Evolutionary conservation across 2,797 vertebrate species (phyloP), one percentile per base, ranked within the genome.

Genomic region (Eulemur coronatus): DNA sequence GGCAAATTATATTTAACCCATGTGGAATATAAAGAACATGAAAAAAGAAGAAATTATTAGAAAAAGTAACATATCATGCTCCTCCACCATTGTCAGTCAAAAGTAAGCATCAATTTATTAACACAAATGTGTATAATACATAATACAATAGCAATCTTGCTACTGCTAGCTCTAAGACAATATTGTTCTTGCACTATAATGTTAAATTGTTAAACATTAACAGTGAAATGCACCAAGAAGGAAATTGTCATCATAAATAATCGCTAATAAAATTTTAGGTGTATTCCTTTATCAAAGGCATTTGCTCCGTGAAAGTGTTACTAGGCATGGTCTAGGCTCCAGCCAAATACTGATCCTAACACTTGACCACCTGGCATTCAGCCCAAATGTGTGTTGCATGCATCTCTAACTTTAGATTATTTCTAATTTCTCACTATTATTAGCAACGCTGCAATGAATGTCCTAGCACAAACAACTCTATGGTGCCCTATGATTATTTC

Each of bases 361-460:
- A 65, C 65, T 84, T n/a, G 67, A 79, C 76, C 91, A 67, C 35
- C 65, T 96, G 95, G 89, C 89, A 1, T 26, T n/a, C n/a, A 30
- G 50, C 94, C 75, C 35, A 84, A 63, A 67, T 78, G 75, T 67
- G 35, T 75, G 76, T 35, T 43, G 75, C 55, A 28, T 69, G 5
- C 76, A 5, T 41, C 63, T 86, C 91, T 91, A 82, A 93, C 79
- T 97, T 96, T 13, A 94, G 70, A 38, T 91, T 55, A 67, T 75
- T 96, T 94, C 91, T 80, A 89, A 24, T 52, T 65, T 91, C 89
- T 79, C 79, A 30, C 75, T 96, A 76, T 96, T 96, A 94, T 95
- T 97, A 97, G 95, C 88, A 94, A 72, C 93, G 72, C 35, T 67
- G 86, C 20, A 18, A 61, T 61, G 86, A 89, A 13, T 41, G 69